Base-by-base conservation (phyloP, 1,140 invertebrate genomes). In the Drosophila tropicalis region DNA sequence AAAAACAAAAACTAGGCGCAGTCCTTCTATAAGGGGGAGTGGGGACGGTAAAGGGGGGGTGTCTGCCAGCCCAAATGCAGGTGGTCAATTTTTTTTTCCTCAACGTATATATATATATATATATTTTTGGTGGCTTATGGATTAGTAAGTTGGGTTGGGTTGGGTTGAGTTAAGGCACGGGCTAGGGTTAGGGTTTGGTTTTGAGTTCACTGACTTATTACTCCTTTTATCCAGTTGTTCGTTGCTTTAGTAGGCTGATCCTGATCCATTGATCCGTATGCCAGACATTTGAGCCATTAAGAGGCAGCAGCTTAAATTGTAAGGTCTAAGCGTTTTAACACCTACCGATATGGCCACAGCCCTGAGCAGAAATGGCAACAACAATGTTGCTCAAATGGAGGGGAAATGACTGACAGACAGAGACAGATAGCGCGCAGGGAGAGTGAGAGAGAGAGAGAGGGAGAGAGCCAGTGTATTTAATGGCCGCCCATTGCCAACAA, bases 1-100 rank as follows among this genome's bases (percentile, higher is more conserved):
- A 25, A 0, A 29, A 39, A 78, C 85, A 77, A 39, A 78, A 85
- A 77, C 82, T 74, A 83, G 81, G 81, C 81, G 81, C 71, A 75
- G 72, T 76, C 29, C 64, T 17, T 29, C 22, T 51, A 22, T 9
- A 19, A 10, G 17, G 17, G 44, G 36, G 36, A 10, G 34, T 9
- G 10, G 34, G 9, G 34, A 9, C 7, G 10, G 9, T 36, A 13
- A 39, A 51, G 13, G 44, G 17, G 17, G 7, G 44, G 44, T 51
- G 44, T 51, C 44, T 51, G 44, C 44, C 44, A 15, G 44, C 44
- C 70, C 70, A 78, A 72, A 66, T 73, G 76, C 83, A 86, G 83
- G 84, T 82, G 80, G 80, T 72, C 75, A 70, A 69, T 29, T 25
- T 60, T 57, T 72, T 58, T 70, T 22, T 12, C 9, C 17, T 19